phyloP scores from a whole-genome alignment of 2,797 vertebrate genomes.

The Chromobotia macracanthus region DNA sequence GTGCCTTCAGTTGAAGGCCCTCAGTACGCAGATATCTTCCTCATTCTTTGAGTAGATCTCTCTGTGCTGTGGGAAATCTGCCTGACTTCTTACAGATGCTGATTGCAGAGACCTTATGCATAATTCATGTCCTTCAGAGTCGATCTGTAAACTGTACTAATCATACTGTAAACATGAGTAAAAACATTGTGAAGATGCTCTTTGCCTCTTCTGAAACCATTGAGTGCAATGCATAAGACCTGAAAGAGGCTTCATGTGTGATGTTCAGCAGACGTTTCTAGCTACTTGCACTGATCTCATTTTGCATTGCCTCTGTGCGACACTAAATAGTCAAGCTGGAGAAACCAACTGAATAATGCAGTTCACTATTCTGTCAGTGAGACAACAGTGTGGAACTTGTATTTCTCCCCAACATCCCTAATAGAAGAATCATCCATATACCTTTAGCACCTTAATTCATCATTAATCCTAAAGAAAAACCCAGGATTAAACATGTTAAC shows the following conservation, averaged over 20 bases:
- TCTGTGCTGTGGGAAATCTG: slow-evolving; percentile 39
- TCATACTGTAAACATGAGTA: slow-evolving; percentile 52
- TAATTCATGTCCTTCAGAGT: slow-evolving; percentile 59
- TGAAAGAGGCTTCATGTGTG: not conserved
- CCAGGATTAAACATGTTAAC: not conserved
- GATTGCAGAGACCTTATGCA: slow-evolving; percentile 58
- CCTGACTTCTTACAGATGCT: slow-evolving; percentile 51
- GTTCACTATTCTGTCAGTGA: not conserved
- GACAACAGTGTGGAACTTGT: not conserved
- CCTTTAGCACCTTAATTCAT: not conserved
- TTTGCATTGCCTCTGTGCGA: too few species aligned
- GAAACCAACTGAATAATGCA: not conserved
- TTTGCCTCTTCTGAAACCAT: slow-evolving; percentile 13
- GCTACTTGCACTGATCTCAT: too few species aligned
- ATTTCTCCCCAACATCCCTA: too few species aligned
- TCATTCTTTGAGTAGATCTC: slow-evolving; percentile 33
- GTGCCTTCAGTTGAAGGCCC: slow-evolving; percentile 22
- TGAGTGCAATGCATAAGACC: not conserved
- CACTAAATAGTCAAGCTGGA: too few species aligned
- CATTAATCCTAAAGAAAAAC: too few species aligned
- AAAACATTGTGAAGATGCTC: not conserved
- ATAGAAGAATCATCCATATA: not conserved
- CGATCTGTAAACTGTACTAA: slow-evolving; percentile 55
- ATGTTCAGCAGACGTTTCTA: not conserved
- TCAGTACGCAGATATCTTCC: slow-evolving; percentile 41